phyloP scores from a whole-genome alignment of 2,888 invertebrate genomes.

The Drosophila rellima region DNA sequence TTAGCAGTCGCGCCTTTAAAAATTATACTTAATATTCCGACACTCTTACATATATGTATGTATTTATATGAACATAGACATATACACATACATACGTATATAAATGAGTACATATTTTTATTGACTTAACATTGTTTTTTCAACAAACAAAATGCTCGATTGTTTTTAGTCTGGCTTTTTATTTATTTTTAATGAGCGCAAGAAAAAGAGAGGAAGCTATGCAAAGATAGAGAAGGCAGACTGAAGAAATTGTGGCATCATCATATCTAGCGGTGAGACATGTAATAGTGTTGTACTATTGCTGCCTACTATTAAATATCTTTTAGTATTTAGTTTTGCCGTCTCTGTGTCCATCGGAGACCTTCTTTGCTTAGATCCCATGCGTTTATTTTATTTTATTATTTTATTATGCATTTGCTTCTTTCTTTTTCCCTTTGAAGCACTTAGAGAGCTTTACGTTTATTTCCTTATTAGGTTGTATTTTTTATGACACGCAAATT shows the following conservation, averaged over 20 bases:
- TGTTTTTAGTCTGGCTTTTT: constrained; percentile 75
- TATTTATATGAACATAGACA: constrained; percentile 25
- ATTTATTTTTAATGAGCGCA: constrained; percentile 74
- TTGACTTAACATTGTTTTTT: constrained; percentile 78
- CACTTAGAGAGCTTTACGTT: constrained; percentile 28
- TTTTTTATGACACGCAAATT: constrained; percentile 60
- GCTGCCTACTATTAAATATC: constrained; percentile 34
- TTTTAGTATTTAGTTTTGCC: constrained; percentile 41
- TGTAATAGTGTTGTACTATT: constrained; percentile 47
- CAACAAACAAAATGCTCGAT: constrained; percentile 76
- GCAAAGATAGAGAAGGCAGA: not conserved
- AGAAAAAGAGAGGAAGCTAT: not conserved
- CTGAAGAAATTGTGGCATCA: not conserved
- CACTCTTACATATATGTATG: constrained; percentile 30
- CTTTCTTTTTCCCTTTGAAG: constrained; percentile 4
- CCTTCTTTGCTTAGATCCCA: not conserved
- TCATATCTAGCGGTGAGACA: constrained; percentile 10
- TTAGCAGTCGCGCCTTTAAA: constrained; percentile 47
- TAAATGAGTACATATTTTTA: constrained; percentile 57
- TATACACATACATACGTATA: constrained; percentile 36
- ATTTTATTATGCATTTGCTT: constrained; percentile 47
- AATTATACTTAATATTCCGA: constrained; percentile 48
- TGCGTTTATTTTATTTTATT: constrained; percentile 35
- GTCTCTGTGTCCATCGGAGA: constrained; percentile 16
- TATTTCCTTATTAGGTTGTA: constrained; percentile 52